Conservation (phyloP, 2,113 vertebrate species). For the Steatornis caripensis region DNA sequence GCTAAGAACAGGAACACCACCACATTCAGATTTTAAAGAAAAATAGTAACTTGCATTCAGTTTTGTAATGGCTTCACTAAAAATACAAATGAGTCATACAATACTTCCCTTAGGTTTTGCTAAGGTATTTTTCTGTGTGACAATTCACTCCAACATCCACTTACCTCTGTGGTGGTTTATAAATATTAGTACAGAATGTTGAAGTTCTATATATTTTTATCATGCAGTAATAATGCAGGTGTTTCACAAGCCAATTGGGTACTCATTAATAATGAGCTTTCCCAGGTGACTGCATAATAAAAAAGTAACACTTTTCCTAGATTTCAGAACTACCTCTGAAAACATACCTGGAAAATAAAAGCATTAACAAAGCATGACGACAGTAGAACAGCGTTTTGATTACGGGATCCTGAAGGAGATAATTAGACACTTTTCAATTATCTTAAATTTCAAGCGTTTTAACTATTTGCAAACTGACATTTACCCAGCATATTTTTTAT, state of each 20-base stretch:
- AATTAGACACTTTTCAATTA: background rate
- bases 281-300: background rate
- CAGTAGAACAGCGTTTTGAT: background rate
- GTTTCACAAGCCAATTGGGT: background rate
- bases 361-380: background rate
- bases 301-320: background rate
- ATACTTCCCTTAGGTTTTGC: background rate
- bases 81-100: slow-evolving; percentile 11
- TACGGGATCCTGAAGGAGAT: background rate
- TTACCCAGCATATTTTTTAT: background rate
- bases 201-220: slow-evolving; percentile 2
- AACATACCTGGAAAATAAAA: background rate
- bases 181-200: slow-evolving; percentile 7
- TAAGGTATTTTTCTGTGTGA: background rate
- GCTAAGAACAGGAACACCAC: background rate
- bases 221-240: background rate
- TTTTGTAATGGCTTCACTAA: background rate
- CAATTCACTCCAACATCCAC: background rate
- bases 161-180: slow-evolving; percentile 30
- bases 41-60: background rate
- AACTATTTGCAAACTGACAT: background rate
- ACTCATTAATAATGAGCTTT: slow-evolving; percentile 11
- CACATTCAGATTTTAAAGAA: background rate
- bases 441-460: background rate
- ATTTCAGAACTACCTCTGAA: background rate